Evolutionary conservation across 2,797 vertebrate species (phyloP).

Genomic region (Orestias chungarensis): DNA sequence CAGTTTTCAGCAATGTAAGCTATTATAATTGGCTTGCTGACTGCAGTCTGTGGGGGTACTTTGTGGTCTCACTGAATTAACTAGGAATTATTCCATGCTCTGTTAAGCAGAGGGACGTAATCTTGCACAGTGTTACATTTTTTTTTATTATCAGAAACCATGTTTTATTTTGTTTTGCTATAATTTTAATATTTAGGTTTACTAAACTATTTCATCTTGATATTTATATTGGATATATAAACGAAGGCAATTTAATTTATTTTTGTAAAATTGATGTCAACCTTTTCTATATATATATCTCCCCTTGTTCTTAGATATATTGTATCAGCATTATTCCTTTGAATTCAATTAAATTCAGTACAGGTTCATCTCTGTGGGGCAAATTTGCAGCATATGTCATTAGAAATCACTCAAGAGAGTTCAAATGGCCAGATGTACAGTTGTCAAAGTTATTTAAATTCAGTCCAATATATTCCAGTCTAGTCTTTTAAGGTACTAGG

Average conservation of each 20-base stretch:
- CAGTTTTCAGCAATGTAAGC: slow-evolving; percentile 45
- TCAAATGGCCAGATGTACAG: too few relatives aligned
- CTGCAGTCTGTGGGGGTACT: slow-evolving; percentile 31
- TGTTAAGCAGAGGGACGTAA: slow-evolving; percentile 17
- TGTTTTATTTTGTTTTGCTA: too few relatives aligned
- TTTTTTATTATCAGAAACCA: too few relatives aligned
- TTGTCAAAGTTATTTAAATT: too few relatives aligned
- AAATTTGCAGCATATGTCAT: background rate
- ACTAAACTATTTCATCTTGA: background rate
- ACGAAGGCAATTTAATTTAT: background rate
- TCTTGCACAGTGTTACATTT: slow-evolving; percentile 11
- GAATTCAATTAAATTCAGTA: background rate
- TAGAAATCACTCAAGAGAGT: background rate
- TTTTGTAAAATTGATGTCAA: background rate
- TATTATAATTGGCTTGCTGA: slow-evolving; percentile 43
- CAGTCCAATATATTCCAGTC: background rate
- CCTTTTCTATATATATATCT: slow-evolving; percentile 2
- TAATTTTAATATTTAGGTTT: too few relatives aligned
- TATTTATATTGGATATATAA: background rate
- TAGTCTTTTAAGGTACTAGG: too few relatives aligned
- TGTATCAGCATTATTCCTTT: background rate
- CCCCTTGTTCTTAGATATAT: background rate
- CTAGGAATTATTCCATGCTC: slow-evolving; percentile 20
- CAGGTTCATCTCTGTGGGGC: background rate
- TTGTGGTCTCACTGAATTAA: slow-evolving; percentile 39